These are phyloP conservation scores for Lepus timidus DNA, from an alignment of 2,113 vertebrate genomes.

Conservation along the genomic window DNA sequence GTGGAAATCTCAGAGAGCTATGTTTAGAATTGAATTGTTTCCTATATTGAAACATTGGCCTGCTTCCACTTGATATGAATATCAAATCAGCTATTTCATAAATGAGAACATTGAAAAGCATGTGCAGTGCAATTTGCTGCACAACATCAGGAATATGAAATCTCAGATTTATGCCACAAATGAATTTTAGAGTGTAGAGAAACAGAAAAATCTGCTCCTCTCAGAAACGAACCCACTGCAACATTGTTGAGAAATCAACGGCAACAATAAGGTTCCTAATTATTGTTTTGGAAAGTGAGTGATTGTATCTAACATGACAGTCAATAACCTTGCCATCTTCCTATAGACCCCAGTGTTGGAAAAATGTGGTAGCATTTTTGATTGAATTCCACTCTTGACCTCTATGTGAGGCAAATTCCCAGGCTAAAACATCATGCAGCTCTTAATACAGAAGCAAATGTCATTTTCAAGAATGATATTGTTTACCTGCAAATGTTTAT, in stretches of 20 bases:
- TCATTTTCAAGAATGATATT: not conserved
- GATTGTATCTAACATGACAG: not conserved
- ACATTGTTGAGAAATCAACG: too few relatives aligned
- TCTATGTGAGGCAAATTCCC: not conserved
- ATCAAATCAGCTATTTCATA: conserved; percentile 67
- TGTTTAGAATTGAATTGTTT: conserved; percentile 71
- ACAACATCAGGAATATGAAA: conserved; percentile 19
- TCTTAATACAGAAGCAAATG: not conserved
- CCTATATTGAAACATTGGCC: conserved; percentile 60
- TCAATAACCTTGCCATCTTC: not conserved
- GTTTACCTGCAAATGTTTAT: not conserved
- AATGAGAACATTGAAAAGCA: conserved; percentile 60
- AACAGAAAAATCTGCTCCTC: not conserved
- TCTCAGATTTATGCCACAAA: not conserved
- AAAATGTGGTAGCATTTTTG: not conserved
- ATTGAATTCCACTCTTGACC: not conserved
- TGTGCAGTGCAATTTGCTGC: conserved; percentile 16
- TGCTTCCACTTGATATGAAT: conserved; percentile 39
- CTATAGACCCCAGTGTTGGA: not conserved
- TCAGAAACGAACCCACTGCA: too few relatives aligned
- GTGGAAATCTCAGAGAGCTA: conserved; percentile 62
- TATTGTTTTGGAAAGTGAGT: not conserved
- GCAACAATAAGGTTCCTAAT: not conserved
- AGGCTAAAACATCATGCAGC: not conserved
- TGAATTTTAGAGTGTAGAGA: not conserved